Evolutionary conservation across 2,888 invertebrate genomes (phyloP), one percentile per base, ranked within the genome.

Genomic region (Taenaris catops): DNA sequence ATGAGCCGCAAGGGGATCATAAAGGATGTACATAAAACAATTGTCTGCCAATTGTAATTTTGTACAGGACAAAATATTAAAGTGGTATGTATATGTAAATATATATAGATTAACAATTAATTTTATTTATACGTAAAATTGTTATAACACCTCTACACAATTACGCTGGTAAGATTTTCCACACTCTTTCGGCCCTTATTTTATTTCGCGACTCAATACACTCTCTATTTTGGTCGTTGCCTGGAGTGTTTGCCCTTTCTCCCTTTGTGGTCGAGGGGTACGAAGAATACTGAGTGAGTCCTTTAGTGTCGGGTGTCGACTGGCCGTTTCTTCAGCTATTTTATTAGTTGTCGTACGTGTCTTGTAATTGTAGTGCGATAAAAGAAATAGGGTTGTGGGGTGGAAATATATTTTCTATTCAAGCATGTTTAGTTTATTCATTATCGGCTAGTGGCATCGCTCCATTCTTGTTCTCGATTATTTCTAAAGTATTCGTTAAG

Each of bases 191-290:
- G 49, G 58, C 73, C 83, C 79, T 74, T 74, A 80, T 81, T 83
- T 80, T 81, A 76, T 80, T 80, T 75, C 70, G 75, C 75, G 80
- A 83, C 83, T 84, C 83, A 83, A 84, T 86, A 80, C 83, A 63
- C 72, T 79, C 80, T 72, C 74, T 75, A 81, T 80, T 79, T 74
- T 62, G 67, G 73, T 70, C 69, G 56, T 10, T 25, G 32, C 24
- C 32, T 25, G 10, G 18, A 32, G 32, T 32, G 32, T 65, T 54
- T 52, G 55, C 49, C 52, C 63, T 63, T 80, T 80, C 74, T 70
- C 69, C 76, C 74, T 78, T 68, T 71, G 68, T 67, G 61, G 61
- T 59, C 57, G 61, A 51, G 52, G 67, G 78, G 83, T 79, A 66
- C 79, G 72, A 71, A 68, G 81, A 81, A 83, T 83, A 80, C 79